Base-by-base conservation (phyloP, 2,797 vertebrate species). In the Sebastes cheni region DNA sequence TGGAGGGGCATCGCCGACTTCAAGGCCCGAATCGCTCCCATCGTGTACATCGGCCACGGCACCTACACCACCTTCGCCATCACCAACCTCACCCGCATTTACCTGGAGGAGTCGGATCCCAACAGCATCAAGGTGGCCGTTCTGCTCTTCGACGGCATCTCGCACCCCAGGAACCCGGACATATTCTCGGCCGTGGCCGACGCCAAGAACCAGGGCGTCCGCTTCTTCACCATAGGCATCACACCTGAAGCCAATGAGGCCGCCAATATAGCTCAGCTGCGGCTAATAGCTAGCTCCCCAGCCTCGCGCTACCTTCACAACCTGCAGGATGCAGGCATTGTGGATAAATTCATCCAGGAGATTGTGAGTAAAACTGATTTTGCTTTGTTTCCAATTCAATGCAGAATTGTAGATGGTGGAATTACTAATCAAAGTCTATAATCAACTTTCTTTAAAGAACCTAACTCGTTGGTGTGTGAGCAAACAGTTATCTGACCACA, bases 41-140 rank as follows among this genome's bases (percentile, higher is more conserved):
- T 98, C 14, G 54, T 72, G 2, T 97, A 96, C 86, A 97, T 97
- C 14, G 97, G 97, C 30, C 97, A 98, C 1, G 97, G 97, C 72
- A 97, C 97, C 81, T 98, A 97, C 83, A 96, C 96, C 75, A 97
- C 97, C 60, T 98, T 97, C 0, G 97, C 97, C 83, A 97, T 98
- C 90, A 97, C 97, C 82, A 98, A 98, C 92, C 94, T 98, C 65
- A 98, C 97, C 10, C 95, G 94, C 8, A 94, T 98, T 23, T 98
- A 97, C 82, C 75, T 95, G 92, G 96, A 96, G 10, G 97, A 98
- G 93, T 97, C 97, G 0, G 88, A 81, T 4, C 34, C 46, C 0
- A 91, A 85, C 23, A 96, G 95, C 46, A 84, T 97, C 81, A 97
- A 97, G 91, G 93, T 97, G 85, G 97, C 97, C 0, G 0, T 98